phyloP scores from a whole-genome alignment of 2,113 vertebrate species.

The Rhea pennata region DNA sequence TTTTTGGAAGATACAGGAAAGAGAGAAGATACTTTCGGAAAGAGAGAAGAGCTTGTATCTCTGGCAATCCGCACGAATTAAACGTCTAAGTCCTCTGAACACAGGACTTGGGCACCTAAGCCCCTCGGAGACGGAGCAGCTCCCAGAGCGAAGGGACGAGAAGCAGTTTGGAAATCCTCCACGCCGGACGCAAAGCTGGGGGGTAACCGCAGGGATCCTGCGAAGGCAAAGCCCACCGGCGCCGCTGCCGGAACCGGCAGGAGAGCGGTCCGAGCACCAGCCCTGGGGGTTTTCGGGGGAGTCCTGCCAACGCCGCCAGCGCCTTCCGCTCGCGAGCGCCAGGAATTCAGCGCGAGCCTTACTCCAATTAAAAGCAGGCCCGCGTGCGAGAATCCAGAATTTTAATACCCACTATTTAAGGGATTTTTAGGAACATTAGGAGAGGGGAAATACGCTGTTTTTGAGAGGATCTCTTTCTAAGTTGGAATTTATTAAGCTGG shows the following conservation, averaged over 20 bases:
- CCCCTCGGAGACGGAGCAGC: not conserved
- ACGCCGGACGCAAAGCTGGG: no score
- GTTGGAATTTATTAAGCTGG: constrained; percentile 42
- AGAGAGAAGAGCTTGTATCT: not conserved
- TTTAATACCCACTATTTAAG: not conserved
- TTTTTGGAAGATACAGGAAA: not conserved
- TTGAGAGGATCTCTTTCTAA: not conserved
- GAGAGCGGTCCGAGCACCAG: not conserved
- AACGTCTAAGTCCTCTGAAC: not conserved
- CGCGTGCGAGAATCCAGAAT: not conserved
- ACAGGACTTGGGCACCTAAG: not conserved
- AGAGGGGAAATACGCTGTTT: not conserved
- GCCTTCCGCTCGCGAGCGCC: not conserved
- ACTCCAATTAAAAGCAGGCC: not conserved
- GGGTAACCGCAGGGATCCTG: not conserved
- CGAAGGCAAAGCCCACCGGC: not conserved
- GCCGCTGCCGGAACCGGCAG: fast-evolving
- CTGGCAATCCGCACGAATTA: fast-evolving
- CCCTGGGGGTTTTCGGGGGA: no score
- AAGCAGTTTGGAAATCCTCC: not conserved
- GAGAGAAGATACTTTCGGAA: not conserved
- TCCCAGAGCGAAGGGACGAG: not conserved
- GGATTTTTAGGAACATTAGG: not conserved
- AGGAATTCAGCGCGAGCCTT: fast-evolving
- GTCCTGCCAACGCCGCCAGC: not conserved